Evolutionary conservation across 1,140 invertebrate genomes (phyloP), one percentile per base, ranked within the genome.

Genomic region (Drosophila prosaltans): DNA sequence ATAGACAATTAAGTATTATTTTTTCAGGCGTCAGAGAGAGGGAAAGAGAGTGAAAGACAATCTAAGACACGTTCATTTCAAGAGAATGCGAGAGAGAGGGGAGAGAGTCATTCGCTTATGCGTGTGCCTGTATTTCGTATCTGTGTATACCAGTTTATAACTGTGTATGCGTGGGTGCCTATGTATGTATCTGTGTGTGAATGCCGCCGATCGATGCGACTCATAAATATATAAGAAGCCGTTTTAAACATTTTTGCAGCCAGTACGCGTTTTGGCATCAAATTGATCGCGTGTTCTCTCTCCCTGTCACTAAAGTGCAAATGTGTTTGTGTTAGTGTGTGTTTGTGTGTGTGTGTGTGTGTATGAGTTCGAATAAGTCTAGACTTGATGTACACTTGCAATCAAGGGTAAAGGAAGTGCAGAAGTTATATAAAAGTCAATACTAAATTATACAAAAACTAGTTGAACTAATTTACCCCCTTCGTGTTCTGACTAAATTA

Each of bases 141-240:
- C 9, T 51, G 45, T 24, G 45, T 51, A 4, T 10, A 51, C 45
- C 8, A 8, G 45, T 51, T 51, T 51, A 2, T 51, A 26, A 26
- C 21, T 51, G 45, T 65, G 7, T 32, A 11, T 65, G 7, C 24
- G 9, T 40, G 28, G 3, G 9, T 28, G 16, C 21, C 39, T n/a
- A 26, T 43, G 63, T 4, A 43, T 16, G 2, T 81, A 72, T 76
- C 65, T 69, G 74, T 81, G 74, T 76, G 72, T 69, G 74, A 55
- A 60, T 68, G 48, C 58, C 24, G 54, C 58, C 24, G 54, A 69
- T 64, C 67, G 63, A 65, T 65, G 79, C 45, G 57, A 72, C 43
- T 61, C 65, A 62, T 59, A 61, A 67, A 78, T 70, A 85, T 69
- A 85, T 86, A 85, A 78, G 82, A 85, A 81, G 81, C 68, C 78